These are phyloP conservation scores for Pungitius pungitius DNA, from an alignment of 2,113 vertebrate species.

Conservation along the genomic window DNA sequence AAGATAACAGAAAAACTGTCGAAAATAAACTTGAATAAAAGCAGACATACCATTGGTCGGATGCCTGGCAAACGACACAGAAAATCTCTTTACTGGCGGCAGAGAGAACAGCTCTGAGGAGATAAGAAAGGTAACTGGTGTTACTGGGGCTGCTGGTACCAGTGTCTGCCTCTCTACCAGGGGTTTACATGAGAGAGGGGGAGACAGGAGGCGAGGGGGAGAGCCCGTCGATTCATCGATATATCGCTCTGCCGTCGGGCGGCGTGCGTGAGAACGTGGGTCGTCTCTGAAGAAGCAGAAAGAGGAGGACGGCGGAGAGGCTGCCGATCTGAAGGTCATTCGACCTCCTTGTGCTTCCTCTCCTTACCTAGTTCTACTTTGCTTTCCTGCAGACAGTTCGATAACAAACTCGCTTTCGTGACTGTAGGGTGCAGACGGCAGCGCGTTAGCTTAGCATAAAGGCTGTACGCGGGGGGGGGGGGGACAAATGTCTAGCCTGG, in stretches of 20 bases:
- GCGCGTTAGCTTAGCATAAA: conserved; percentile 3
- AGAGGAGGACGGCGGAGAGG: conserved; percentile 7
- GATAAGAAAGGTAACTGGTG: conserved; percentile 90
- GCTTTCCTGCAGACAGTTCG: not conserved
- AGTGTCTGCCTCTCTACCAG: conserved; percentile 33
- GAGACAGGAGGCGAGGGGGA: not conserved
- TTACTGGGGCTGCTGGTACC: conserved; percentile 76
- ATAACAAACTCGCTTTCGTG: no score
- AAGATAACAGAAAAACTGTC: conserved; percentile 72
- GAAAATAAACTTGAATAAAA: conserved; percentile 77
- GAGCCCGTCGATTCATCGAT: conserved; percentile 17
- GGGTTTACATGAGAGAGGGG: conserved; percentile 12
- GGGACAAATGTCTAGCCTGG: no score
- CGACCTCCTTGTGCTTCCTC: not conserved
- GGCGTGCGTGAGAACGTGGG: conserved; percentile 24
- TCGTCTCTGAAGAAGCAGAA: conserved; percentile 20
- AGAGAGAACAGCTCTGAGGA: conserved; percentile 99
- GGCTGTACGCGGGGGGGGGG: not conserved
- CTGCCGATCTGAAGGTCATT: not conserved
- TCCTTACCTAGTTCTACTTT: not conserved
- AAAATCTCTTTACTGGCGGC: conserved; percentile 99
- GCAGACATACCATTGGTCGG: conserved; percentile 99
- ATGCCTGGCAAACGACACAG: conserved; percentile 99
- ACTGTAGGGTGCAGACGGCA: not conserved
- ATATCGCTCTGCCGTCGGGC: conserved; percentile 18